Base-by-base conservation (phyloP, 2,113 vertebrate species). In the Oncorhynchus nerka region DNA sequence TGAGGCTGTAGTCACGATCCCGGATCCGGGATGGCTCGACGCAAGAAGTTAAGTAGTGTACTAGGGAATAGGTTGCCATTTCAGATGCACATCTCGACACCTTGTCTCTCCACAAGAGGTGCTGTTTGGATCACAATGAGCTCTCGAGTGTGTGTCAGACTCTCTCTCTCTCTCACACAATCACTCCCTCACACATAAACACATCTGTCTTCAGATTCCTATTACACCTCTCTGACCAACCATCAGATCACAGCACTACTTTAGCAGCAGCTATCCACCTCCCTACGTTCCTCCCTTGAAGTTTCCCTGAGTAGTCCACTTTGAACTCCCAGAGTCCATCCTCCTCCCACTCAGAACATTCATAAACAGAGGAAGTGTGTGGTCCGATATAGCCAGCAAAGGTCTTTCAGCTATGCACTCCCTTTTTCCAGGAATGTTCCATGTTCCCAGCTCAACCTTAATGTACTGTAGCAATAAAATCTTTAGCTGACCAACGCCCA, bases 351-450 rank as follows among this genome's bases (percentile, higher is more conserved):
- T 72, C 59, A 73, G 30, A 59, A 12, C 51, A 49, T 79, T 85
- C 68, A 67, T 70, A 26, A 68, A 69, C n/a, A 26, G 77, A 80
- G 82, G 73, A 73, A 79, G 59, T 81, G 80, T 89, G 84, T 79
- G 80, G 82, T 87, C 83, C 1, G 34, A 65, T 78, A 74, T 83
- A 79, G n/a, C 26, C 64, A 9, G 45, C 68, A 26, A n/a, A 8
- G 19, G n/a, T 8, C 59, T n/a, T 61, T 55, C 70, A 26, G 57
- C 71, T 49, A 7, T 19, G 16, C 39, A 67, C 83, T 84, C 76
- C 84, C 78, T 24, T 75, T 26, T 83, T 71, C 64, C 75, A 78
- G 68, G 83, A 86, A 79, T 87, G 75, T 81, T 77, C 57, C 57
- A 19, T 55, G 59, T 62, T 62, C n/a, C 81, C 39, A 45, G 39